phyloP scores from a whole-genome alignment of 1,140 invertebrate genomes.

The Mactra quadrangularis region DNA sequence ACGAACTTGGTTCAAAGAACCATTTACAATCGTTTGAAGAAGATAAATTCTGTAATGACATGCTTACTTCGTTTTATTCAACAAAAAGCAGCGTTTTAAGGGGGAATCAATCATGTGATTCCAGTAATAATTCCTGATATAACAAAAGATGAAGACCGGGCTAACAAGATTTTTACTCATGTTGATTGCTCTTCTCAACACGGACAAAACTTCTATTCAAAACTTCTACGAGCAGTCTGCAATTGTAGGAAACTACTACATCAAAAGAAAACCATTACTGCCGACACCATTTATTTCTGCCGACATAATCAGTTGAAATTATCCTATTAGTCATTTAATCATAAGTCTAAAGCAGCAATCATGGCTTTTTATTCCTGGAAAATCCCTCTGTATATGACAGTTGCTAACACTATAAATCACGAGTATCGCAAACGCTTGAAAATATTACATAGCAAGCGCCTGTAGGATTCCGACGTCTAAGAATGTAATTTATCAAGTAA shows the following conservation, averaged over 20 bases:
- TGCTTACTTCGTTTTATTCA: conserved; percentile 11
- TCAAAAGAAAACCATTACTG: conserved; percentile 44
- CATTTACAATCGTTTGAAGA: no score
- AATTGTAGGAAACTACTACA: conserved; percentile 48
- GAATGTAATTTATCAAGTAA: conserved; percentile 64
- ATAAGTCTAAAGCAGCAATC: conserved; percentile 62
- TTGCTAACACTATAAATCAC: conserved; percentile 60
- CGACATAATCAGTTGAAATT: conserved; percentile 60
- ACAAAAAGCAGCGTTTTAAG: background rate
- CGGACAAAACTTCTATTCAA: conserved; percentile 7
- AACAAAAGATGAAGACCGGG: background rate
- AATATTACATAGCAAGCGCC: conserved; percentile 39
- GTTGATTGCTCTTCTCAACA: conserved; percentile 12
- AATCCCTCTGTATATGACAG: conserved; percentile 57
- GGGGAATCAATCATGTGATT: background rate
- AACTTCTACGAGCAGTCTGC: background rate
- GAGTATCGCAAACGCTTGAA: conserved; percentile 42
- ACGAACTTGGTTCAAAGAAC: no score
- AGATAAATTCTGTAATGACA: conserved; percentile 4
- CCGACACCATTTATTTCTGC: conserved; percentile 56
- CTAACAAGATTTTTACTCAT: conserved; percentile 50
- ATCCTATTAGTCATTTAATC: conserved; percentile 64
- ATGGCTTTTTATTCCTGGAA: conserved; percentile 53
- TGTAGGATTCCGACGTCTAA: conserved; percentile 37
- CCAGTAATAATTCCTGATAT: conserved; percentile 10